Base-by-base conservation (phyloP, 1,140 invertebrate species). In the Cephus cinctus region DNA sequence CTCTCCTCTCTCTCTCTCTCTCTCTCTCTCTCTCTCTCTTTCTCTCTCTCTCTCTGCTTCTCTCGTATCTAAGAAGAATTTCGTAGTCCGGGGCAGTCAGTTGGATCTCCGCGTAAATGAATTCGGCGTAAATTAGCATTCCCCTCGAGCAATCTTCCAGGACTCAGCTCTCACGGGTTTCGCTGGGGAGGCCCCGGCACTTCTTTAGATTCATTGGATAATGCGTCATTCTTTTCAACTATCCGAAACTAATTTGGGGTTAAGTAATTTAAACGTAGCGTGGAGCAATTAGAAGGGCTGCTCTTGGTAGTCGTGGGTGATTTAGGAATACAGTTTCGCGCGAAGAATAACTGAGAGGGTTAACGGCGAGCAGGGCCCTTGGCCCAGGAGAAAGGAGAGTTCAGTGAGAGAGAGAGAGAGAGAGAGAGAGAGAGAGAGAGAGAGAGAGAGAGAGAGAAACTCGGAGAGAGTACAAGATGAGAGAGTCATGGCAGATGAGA, bases 181-280 rank as follows among this genome's bases (percentile, higher is more conserved):
- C 16, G 3, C n/a, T 9, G 5, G 35, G 5, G 11, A 18, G n/a
- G 11, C 5, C 34, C 19, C 34, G 8, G n/a, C 54, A 45, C 52
- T 61, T 49, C 53, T 47, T 56, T 48, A 51, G 43, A 56, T 54
- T 59, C 59, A 56, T 59, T 61, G 55, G 47, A 57, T 62, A 51
- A 60, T 59, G 63, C 65, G 63, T 65, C 56, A 66, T 71, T 69
- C 69, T 71, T 72, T 73, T 71, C 59, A 65, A 67, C 67, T 69
- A 71, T 71, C 63, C 63, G 48, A 71, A 73, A 72, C 66, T 66
- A 73, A 73, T 72, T 73, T 71, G 57, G 59, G 63, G 57, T 55
- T 69, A 73, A 71, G 67, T 73, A 68, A 71, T 73, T 68, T 73
- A 73, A 71, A 73, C 65, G 66, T 64, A 71, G 67, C 62, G 58